A percentile compares a stretch with the other conserved stretches of the same genome.
These are phyloP conservation scores for mouse (Mus musculus) DNA, from an alignment of 2,113 vertebrate genomes.

Conservation along the genomic window DNA sequence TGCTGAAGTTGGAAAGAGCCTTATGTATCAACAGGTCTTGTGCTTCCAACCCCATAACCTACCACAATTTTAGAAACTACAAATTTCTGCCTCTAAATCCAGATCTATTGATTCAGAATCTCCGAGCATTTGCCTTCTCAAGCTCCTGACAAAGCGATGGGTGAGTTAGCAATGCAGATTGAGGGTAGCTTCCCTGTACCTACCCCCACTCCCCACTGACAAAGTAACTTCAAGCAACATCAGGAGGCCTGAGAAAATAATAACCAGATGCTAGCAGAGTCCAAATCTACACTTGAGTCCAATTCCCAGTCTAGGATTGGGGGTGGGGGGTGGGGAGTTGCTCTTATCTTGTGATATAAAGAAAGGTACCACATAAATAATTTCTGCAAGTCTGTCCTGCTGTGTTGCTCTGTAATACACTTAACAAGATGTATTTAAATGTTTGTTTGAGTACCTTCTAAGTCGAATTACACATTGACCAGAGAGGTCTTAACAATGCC, in stretches of 20 bases:
- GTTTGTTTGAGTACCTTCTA: neutral
- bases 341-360: neutral
- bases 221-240: slow-evolving; percentile 14
- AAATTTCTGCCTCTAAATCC: neutral
- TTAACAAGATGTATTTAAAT: neutral
- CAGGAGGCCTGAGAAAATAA: neutral
- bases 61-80: neutral
- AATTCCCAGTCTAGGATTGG: neutral
- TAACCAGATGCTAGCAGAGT: neutral
- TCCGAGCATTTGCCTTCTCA: neutral
- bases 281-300: neutral
- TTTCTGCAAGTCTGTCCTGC: slow-evolving; percentile 12
- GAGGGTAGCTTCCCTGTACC: neutral
- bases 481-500: neutral
- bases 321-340: neutral
- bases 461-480: neutral
- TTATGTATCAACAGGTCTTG: neutral
- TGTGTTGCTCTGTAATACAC: neutral
- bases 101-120: neutral
- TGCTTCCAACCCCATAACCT: neutral
- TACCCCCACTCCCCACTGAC: neutral
- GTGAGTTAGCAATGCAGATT: neutral
- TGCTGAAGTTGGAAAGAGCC: neutral
- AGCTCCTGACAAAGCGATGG: neutral
- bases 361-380: neutral